Evolutionary conservation across 2,797 vertebrate species (phyloP).

Genomic region (Ambastaia sidthimunki): DNA sequence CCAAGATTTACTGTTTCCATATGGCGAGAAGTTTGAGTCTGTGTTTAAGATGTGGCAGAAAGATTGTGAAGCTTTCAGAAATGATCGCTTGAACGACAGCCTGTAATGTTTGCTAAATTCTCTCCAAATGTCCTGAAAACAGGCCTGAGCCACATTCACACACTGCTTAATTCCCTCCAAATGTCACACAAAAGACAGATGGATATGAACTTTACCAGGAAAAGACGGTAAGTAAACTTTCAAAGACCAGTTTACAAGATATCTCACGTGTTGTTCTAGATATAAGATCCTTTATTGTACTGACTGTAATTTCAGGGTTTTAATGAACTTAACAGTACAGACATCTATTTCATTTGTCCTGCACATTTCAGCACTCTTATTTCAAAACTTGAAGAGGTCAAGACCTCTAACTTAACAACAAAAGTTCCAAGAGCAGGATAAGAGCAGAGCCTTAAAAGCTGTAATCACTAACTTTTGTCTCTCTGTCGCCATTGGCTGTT

Average conservation of each 20-base stretch:
- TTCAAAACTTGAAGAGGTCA: too few species aligned
- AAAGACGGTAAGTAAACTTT: background rate
- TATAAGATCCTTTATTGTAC: too few species aligned
- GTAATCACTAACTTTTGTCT: too few species aligned
- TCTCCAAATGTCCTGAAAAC: slow-evolving; percentile 30
- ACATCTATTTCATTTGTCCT: too few species aligned
- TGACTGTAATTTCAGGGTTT: too few species aligned
- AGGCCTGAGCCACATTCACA: slow-evolving; percentile 24
- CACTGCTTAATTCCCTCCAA: background rate
- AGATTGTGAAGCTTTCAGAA: slow-evolving; percentile 38
- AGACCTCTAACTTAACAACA: too few species aligned
- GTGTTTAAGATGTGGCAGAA: slow-evolving; percentile 29
- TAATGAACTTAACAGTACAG: too few species aligned
- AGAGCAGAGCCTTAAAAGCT: too few species aligned
- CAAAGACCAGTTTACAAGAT: background rate
- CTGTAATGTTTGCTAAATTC: slow-evolving; percentile 34
- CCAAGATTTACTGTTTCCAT: slow-evolving; percentile 52
- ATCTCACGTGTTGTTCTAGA: too few species aligned
- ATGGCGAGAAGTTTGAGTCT: slow-evolving; percentile 39
- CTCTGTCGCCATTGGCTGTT: too few species aligned
- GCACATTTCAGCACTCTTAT: too few species aligned
- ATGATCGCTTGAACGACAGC: slow-evolving; percentile 35
- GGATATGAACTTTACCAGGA: background rate
- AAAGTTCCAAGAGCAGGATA: too few species aligned
- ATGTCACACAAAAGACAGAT: background rate